A percentile compares a stretch with the other conserved stretches of the same genome.
Conservation (phyloP, 2,113 vertebrate species). For the Osmerus eperlanus region DNA sequence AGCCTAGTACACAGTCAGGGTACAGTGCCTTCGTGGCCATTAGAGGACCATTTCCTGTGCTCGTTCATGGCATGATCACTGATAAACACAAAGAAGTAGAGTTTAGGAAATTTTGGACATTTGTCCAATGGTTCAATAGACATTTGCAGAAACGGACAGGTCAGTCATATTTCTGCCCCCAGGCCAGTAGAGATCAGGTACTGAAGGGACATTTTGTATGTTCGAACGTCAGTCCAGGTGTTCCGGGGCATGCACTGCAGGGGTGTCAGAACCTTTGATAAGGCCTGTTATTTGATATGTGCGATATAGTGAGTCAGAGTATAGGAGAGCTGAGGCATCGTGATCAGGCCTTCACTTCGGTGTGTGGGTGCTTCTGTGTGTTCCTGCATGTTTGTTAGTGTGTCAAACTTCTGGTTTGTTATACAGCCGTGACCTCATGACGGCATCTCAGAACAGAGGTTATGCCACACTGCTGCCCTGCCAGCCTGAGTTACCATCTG, state of each 20-base stretch:
- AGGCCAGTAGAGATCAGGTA: conserved; percentile 21
- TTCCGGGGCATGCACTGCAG: no score
- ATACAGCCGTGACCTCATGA: no score
- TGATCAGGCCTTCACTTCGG: no score
- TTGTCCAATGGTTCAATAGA: conserved; percentile 9
- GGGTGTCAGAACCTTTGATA: no score
- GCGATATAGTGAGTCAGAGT: no score
- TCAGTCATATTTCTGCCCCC: neutral
- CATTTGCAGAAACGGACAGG: neutral
- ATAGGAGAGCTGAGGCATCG: no score
- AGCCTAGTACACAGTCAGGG: conserved; percentile 46
- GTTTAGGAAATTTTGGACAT: conserved; percentile 13
- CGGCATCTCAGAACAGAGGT: no score
- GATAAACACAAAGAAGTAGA: conserved; percentile 55
- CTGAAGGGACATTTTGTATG: conserved; percentile 25
- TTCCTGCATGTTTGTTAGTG: no score
- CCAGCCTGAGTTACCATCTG: neutral
- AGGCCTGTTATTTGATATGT: no score
- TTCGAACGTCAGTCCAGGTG: neutral
- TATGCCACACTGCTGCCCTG: conserved; percentile 20
- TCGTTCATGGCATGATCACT: conserved; percentile 42
- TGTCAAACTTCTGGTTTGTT: no score
- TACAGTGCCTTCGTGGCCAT: conserved; percentile 56
- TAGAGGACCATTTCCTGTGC: conserved; percentile 66
- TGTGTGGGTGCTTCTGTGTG: no score